Evolutionary conservation across 2,888 invertebrate species (phyloP).

Genomic region (Archips xylosteana): DNA sequence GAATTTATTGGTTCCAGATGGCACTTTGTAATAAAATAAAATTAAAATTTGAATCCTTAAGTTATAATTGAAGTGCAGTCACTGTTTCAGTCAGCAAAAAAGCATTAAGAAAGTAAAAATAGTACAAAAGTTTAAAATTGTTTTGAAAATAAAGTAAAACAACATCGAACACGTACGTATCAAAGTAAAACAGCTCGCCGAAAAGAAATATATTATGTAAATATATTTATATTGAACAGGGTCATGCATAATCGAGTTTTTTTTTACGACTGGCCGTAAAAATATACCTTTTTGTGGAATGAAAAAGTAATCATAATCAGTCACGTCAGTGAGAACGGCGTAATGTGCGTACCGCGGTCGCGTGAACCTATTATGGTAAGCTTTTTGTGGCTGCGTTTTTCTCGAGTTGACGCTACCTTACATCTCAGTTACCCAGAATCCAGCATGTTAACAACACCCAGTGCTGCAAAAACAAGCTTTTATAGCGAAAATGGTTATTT

Average conservation of each 20-base stretch:
- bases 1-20: background rate
- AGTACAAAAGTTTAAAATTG: too few relatives aligned
- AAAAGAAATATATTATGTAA: slow-evolving; percentile 31
- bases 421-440: background rate
- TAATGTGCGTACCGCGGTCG: slow-evolving; percentile 4
- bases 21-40: background rate
- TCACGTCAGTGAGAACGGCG: slow-evolving; percentile 23
- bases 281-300: slow-evolving; percentile 32
- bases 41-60: too few relatives aligned
- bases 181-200: slow-evolving; percentile 18
- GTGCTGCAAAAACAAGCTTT: background rate
- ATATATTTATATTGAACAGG: slow-evolving; percentile 30
- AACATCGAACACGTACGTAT: slow-evolving; percentile 4
- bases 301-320: slow-evolving; percentile 35
- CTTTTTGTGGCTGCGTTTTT: slow-evolving; percentile 14
- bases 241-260: slow-evolving; percentile 37
- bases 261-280: slow-evolving; percentile 29
- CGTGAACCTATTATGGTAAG: slow-evolving; percentile 8
- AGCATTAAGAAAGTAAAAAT: too few relatives aligned
- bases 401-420: background rate
- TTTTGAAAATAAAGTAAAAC: background rate
- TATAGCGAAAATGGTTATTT: background rate
- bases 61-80: too few relatives aligned
- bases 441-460: background rate
- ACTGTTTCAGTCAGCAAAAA: too few relatives aligned